Conservation (phyloP, 2,888 invertebrate species). For the Exephanes ischioxanthus region DNA sequence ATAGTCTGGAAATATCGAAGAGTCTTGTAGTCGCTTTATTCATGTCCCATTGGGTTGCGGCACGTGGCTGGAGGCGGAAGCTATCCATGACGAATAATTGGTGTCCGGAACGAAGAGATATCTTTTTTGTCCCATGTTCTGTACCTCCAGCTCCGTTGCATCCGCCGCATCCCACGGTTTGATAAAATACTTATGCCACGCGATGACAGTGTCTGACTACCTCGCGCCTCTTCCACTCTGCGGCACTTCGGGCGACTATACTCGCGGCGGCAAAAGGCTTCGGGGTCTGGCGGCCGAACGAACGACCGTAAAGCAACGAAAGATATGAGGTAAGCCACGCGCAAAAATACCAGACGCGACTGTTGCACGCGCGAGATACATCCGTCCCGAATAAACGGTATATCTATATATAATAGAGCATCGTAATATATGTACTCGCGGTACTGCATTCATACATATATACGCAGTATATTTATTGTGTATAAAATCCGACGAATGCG, state of each 20-base stretch:
- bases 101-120: conserved; percentile 34
- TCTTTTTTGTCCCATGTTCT: background rate
- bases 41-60: background rate
- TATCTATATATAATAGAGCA: conserved; percentile 36
- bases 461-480: background rate
- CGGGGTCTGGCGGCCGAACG: conserved; percentile 28
- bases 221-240: conserved; percentile 44
- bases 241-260: conserved; percentile 35
- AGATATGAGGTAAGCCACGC: conserved; percentile 70
- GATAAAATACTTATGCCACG: conserved; percentile 53
- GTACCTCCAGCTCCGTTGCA: background rate
- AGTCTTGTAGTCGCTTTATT: background rate
- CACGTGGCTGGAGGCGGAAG: background rate
- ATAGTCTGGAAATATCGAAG: no score
- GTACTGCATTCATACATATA: background rate
- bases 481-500: conserved; percentile 27
- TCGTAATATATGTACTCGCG: conserved; percentile 29
- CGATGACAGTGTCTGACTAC: background rate
- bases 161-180: conserved; percentile 15
- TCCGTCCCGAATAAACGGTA: conserved; percentile 30
- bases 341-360: conserved; percentile 72
- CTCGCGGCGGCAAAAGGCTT: conserved; percentile 16
- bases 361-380: conserved; percentile 49
- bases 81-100: conserved; percentile 52
- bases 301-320: conserved; percentile 73